A percentile compares a stretch with the other conserved stretches of the same genome.
Conservation (phyloP, 2,113 vertebrate genomes). For the Lamprotornis superbus region DNA sequence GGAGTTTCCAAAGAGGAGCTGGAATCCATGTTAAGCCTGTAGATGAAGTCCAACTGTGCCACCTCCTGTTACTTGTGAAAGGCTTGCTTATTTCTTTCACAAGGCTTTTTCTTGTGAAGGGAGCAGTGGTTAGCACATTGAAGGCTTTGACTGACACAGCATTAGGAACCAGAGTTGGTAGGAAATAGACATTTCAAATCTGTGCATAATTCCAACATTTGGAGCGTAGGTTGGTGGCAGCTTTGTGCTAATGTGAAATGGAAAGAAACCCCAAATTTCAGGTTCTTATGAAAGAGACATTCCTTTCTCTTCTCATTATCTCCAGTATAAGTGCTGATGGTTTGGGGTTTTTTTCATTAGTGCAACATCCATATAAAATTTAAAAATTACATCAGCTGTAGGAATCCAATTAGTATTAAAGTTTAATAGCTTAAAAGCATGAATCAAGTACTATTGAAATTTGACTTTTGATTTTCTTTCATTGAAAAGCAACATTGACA, state of each 20-base stretch:
- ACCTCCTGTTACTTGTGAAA: background rate
- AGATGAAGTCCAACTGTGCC: background rate
- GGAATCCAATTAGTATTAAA: background rate
- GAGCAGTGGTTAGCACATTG: background rate
- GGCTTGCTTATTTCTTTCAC: background rate
- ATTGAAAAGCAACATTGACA: background rate
- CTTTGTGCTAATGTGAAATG: slow-evolving; percentile 19
- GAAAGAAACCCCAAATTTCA: background rate
- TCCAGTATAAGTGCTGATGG: background rate
- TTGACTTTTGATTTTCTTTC: background rate
- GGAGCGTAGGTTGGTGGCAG: slow-evolving; percentile 13
- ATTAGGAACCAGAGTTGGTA: background rate
- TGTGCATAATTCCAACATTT: slow-evolving; percentile 19
- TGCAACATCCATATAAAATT: background rate
- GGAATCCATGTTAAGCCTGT: background rate
- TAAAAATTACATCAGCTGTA: background rate
- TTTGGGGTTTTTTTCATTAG: background rate
- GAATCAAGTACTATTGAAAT: background rate
- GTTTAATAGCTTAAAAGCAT: background rate
- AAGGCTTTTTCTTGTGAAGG: background rate
- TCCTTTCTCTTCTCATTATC: background rate
- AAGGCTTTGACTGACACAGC: background rate
- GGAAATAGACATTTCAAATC: background rate
- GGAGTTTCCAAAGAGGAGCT: background rate
- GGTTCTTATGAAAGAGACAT: background rate